Percentiles rank a stretch among this genome's conserved stretches.
Conservation (phyloP, 2,888 invertebrate species). For the Lacanobia wlatinum region DNA sequence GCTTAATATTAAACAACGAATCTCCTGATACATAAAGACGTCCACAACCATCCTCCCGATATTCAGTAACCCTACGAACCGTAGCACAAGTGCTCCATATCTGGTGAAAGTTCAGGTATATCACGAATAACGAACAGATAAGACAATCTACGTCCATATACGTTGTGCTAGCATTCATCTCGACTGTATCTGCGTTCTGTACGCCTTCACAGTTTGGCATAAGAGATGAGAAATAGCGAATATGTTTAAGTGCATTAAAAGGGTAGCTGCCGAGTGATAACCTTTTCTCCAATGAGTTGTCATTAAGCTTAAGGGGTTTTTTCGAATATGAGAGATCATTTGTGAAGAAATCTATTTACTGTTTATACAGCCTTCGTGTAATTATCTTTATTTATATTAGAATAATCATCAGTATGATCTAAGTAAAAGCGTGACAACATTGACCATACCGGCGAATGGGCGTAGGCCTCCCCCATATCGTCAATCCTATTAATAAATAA, state of each 20-base stretch:
- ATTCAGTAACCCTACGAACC: not conserved
- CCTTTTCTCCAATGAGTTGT: not conserved
- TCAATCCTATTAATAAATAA: no score
- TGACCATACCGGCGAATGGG: no score
- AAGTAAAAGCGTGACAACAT: no score
- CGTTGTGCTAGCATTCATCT: conserved; percentile 73
- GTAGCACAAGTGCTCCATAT: conserved; percentile 31
- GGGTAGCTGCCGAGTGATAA: not conserved
- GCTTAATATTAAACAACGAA: not conserved
- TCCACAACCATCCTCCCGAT: not conserved
- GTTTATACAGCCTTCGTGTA: no score
- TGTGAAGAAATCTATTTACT: no score
- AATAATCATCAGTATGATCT: not conserved
- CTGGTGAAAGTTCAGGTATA: conserved; percentile 64
- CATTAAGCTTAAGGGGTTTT: not conserved
- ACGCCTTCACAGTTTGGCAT: conserved; percentile 68
- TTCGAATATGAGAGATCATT: no score
- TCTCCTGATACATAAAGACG: not conserved
- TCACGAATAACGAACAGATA: conserved; percentile 57
- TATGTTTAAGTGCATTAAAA: not conserved
- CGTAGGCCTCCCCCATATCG: no score
- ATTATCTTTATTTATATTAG: not conserved
- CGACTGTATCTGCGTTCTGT: conserved; percentile 65
- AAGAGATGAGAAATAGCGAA: conserved; percentile 57
- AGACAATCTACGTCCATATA: conserved; percentile 72